Base-by-base conservation (phyloP, 2,797 vertebrate genomes). In the Diplodus puntazzo region DNA sequence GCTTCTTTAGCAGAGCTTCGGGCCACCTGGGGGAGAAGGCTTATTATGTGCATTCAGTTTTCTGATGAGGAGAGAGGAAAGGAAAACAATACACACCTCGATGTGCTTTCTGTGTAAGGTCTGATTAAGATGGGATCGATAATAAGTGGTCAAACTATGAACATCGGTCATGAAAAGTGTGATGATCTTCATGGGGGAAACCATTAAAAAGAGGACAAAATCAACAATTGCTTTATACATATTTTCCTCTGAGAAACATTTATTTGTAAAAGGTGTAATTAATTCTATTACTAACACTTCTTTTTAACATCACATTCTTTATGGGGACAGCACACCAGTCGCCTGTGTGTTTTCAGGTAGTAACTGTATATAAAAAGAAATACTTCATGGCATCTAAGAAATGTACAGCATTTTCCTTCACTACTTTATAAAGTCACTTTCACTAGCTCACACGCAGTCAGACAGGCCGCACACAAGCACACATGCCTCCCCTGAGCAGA, bases 1-100 rank as follows among this genome's bases (percentile, higher is more conserved):
- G 92, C 85, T 64, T 75, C 83, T 86, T 77, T 42, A 78, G 82
- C 23, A 39, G 69, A 46, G 71, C 80, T 68, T 64, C 86, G 71
- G 75, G 77, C 72, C 72, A 80, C 91, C 87, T 78, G 10, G 79
- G 91, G 89, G 91, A 92, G 5, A 64, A 60, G 50, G 84, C 76
- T 82, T 82, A 85, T 73, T 74, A 79, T 86, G 84, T 80, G 66
- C 73, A 46, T 80, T 81, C 60, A 86, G 72, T 64, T 61, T 85
- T 82, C 71, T 66, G 75, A 58, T 18, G 21, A 64, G 55, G 7
- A 46, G 43, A 75, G 23, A 0, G 11, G 52, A 74, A 39, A 67
- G 46, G 34, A 59, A 14, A 81, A 30, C 53, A 63, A 46, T 73
- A 49, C 53, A 76, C 30, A 60, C 68, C 45, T 68, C 13, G 2